Percentiles rank a stretch among this genome's conserved stretches.
These are phyloP conservation scores for Eclectus roratus DNA, from an alignment of 2,113 vertebrate genomes.

Conservation along the genomic window DNA sequence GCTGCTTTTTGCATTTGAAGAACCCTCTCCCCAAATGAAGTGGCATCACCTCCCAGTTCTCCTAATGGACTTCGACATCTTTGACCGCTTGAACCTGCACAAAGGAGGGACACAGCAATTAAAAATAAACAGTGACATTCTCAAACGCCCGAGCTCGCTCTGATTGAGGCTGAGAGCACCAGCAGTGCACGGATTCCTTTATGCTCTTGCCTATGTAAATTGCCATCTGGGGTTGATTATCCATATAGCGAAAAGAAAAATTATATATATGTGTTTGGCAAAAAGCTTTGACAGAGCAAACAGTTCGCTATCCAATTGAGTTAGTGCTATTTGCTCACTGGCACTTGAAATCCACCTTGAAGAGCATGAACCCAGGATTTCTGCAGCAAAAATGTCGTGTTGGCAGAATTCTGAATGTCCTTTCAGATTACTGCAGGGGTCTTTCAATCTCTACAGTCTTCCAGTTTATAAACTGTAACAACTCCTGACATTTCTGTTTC, in stretches of 20 bases:
- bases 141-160: slow-evolving; percentile 51
- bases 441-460: neutral
- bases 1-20: slow-evolving; percentile 59
- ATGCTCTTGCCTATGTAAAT: slow-evolving; percentile 63
- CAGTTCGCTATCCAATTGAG: slow-evolving; percentile 16
- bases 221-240: slow-evolving; percentile 78
- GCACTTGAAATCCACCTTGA: slow-evolving; percentile 49
- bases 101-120: slow-evolving; percentile 70
- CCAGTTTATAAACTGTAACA: neutral
- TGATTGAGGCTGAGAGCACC: slow-evolving; percentile 65
- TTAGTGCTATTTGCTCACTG: slow-evolving; percentile 21
- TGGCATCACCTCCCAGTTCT: slow-evolving; percentile 64
- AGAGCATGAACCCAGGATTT: slow-evolving; percentile 46
- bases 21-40: slow-evolving; percentile 59
- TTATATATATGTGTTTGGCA: slow-evolving; percentile 51
- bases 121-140: slow-evolving; percentile 77
- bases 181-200: slow-evolving; percentile 60
- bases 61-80: slow-evolving; percentile 70
- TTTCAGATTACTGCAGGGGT: slow-evolving; percentile 2
- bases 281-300: slow-evolving; percentile 66
- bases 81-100: slow-evolving; percentile 76
- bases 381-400: slow-evolving; percentile 16
- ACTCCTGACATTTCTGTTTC: neutral
- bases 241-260: slow-evolving; percentile 46
- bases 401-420: slow-evolving; percentile 26